phyloP scores from a whole-genome alignment of 2,797 vertebrate species.

The Nyctibius grandis region DNA sequence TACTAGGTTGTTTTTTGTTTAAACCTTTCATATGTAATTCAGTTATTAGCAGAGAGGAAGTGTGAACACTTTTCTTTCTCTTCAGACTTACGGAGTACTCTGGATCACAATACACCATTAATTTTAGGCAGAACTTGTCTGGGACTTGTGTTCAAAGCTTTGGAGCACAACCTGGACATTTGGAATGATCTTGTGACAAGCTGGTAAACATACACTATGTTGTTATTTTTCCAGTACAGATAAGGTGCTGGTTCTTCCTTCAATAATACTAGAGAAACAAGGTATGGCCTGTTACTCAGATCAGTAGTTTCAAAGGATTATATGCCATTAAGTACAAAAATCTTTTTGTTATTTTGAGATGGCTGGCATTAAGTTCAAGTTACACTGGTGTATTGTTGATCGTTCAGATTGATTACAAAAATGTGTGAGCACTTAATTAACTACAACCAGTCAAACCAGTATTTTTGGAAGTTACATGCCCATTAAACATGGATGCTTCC shows the following conservation, averaged over 20 bases:
- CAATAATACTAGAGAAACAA: background rate
- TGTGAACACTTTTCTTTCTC: background rate
- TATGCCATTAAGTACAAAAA: background rate
- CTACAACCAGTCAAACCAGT: background rate
- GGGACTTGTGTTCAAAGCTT: background rate
- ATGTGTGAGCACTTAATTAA: background rate
- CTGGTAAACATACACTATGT: background rate
- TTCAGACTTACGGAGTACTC: background rate
- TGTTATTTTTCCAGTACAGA: background rate
- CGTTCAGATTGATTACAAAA: background rate
- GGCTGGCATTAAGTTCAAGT: background rate
- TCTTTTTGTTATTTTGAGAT: constrained; percentile 8
- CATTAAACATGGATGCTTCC: background rate
- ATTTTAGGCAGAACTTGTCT: background rate
- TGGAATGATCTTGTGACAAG: background rate
- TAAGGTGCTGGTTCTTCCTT: background rate
- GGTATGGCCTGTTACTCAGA: background rate
- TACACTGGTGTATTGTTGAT: background rate
- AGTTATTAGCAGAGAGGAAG: background rate
- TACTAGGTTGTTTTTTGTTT: background rate
- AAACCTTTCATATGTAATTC: background rate
- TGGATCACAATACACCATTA: background rate
- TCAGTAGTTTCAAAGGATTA: background rate
- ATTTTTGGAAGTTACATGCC: background rate
- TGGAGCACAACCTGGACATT: background rate